Percentiles rank a stretch among this genome's conserved stretches.
Evolutionary conservation across 2,888 invertebrate genomes (phyloP).

Genomic region (Oegoconia quadripuncta): DNA sequence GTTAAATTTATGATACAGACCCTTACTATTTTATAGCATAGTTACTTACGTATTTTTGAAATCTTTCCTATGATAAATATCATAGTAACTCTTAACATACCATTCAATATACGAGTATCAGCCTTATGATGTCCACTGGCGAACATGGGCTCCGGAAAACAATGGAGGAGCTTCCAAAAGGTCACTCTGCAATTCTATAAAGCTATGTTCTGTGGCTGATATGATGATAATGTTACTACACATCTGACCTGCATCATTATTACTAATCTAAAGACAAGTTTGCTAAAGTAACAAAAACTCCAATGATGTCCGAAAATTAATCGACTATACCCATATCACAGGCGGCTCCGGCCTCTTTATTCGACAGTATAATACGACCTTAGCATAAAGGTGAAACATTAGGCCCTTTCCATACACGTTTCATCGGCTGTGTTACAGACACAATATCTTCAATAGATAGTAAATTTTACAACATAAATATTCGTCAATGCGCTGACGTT

Average conservation of each 20-base stretch:
- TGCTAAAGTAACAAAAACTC: neutral
- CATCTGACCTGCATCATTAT: neutral
- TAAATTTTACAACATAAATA: slow-evolving; percentile 61
- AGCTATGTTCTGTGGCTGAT: no score
- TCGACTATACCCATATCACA: neutral
- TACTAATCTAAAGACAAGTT: neutral
- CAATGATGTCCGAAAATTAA: neutral
- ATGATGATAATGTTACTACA: neutral
- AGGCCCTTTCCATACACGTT: slow-evolving; percentile 9
- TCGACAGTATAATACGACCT: slow-evolving; percentile 1
- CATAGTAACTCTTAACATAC: no score
- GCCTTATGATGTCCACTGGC: no score
- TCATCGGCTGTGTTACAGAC: slow-evolving; percentile 44
- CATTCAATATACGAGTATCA: no score
- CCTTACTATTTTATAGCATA: no score
- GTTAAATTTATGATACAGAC: no score
- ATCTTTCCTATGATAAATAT: no score
- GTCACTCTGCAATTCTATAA: no score
- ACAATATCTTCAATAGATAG: slow-evolving; percentile 34
- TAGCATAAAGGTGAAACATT: slow-evolving; percentile 12
- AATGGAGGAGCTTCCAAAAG: no score
- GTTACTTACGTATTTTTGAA: no score
- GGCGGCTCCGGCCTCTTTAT: neutral
- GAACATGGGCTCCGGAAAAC: no score
- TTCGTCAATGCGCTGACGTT: slow-evolving; percentile 58